A percentile compares a stretch with the other conserved stretches of the same genome.
These are phyloP conservation scores for Boloria euphrosyne DNA, from an alignment of 2,888 invertebrate species.

Conservation along the genomic window DNA sequence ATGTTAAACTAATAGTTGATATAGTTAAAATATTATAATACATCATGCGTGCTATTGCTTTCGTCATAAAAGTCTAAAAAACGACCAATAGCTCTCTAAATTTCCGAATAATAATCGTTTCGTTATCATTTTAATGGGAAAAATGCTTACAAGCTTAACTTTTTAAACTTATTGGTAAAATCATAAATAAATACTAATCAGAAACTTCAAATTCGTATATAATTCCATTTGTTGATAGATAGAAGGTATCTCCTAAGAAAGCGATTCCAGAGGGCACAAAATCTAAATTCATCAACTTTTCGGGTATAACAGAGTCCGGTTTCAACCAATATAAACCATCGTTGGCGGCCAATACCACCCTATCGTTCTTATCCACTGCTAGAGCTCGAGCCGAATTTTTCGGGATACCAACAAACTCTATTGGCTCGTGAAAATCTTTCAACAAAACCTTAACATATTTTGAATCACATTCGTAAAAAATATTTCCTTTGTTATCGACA, in stretches of 20 bases:
- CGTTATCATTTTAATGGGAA: not conserved
- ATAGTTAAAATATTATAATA: too few species aligned
- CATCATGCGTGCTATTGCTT: too few species aligned
- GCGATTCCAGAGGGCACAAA: conserved; percentile 65
- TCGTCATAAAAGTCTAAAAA: too few species aligned
- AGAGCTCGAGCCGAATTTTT: conserved; percentile 70
- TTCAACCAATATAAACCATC: conserved; percentile 69
- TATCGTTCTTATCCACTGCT: conserved; percentile 51
- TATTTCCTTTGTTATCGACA: conserved; percentile 64
- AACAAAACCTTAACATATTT: conserved; percentile 72
- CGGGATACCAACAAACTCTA: conserved; percentile 69
- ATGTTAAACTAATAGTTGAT: too few species aligned
- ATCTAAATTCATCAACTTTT: conserved; percentile 69
- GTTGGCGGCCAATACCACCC: conserved; percentile 65
- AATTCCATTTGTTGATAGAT: conserved; percentile 61
- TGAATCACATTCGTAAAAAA: conserved; percentile 74
- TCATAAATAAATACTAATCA: too few species aligned
- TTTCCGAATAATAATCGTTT: not conserved
- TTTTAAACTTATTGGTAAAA: too few species aligned
- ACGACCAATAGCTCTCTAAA: too few species aligned
- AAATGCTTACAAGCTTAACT: too few species aligned
- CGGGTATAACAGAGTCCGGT: conserved; percentile 65
- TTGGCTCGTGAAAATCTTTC: conserved; percentile 69
- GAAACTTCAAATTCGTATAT: conserved; percentile 57
- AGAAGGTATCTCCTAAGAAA: conserved; percentile 57